Conservation (phyloP, 2,113 vertebrate genomes). For the Sinosuthora webbiana region DNA sequence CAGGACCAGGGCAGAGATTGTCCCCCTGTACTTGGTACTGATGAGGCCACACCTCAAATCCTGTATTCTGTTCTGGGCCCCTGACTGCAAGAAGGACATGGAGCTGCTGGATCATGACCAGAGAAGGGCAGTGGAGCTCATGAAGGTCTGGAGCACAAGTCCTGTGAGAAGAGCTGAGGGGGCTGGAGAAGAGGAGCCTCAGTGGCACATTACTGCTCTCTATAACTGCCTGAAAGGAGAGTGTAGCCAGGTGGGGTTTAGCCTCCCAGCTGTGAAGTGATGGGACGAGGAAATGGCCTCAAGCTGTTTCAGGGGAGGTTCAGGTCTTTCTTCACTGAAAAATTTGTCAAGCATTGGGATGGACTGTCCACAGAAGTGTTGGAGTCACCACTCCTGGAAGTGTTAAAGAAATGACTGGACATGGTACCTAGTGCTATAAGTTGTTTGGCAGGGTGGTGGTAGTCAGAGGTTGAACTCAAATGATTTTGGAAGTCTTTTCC, state of each 20-base stretch:
- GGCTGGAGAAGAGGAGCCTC: background rate
- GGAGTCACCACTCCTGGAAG: background rate
- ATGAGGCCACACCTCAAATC: background rate
- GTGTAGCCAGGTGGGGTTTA: background rate
- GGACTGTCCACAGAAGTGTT: background rate
- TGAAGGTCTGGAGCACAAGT: background rate
- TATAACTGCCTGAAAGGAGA: background rate
- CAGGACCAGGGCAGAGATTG: background rate
- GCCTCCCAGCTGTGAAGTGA: background rate
- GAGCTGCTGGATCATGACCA: background rate
- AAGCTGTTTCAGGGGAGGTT: background rate
- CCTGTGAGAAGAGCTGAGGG: background rate
- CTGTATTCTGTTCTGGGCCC: background rate
- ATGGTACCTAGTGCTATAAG: background rate
- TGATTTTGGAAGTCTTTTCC: background rate
- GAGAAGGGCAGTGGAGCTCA: background rate
- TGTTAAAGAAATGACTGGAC: background rate
- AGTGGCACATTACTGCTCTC: too few relatives aligned
- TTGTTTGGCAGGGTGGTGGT: background rate
- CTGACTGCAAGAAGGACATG: fast-evolving
- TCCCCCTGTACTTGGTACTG: fast-evolving
- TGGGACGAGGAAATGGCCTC: background rate
- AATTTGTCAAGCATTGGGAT: background rate
- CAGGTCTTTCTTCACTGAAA: background rate
- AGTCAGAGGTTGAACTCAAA: background rate